phyloP scores from a whole-genome alignment of 2,113 vertebrate species.

The Neogale vison region DNA sequence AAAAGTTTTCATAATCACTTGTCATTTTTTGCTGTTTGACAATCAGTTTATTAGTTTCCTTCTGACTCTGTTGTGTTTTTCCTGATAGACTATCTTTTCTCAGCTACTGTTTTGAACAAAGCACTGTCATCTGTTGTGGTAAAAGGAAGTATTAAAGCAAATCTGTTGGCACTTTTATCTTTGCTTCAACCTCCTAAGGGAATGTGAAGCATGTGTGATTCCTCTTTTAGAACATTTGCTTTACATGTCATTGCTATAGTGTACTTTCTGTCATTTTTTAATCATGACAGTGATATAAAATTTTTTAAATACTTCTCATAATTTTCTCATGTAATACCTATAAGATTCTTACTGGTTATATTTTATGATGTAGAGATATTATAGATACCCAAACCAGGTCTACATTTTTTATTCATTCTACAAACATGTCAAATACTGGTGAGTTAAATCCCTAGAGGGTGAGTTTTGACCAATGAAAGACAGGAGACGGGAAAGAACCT shows the following conservation, averaged over 20 bases:
- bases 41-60: not conserved
- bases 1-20: not conserved
- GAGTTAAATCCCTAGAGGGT: not conserved
- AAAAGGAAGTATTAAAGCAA: constrained; percentile 19
- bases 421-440: not conserved
- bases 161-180: not conserved
- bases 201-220: not conserved
- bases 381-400: not conserved
- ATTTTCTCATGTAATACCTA: not conserved
- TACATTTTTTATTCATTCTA: constrained; percentile 17
- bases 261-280: not conserved
- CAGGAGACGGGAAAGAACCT: not conserved
- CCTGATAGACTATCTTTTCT: not conserved
- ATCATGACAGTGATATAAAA: not conserved
- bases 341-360: not conserved
- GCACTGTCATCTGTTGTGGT: not conserved
- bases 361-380: not conserved
- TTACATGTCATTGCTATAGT: not conserved
- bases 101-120: constrained; percentile 29
- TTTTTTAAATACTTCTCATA: not conserved
- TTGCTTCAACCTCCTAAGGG: not conserved
- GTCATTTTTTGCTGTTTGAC: not conserved
- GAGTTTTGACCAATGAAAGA: not conserved
- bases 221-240: not conserved
- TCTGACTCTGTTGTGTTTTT: not conserved